Evolutionary conservation across 2,113 vertebrate genomes (phyloP).

Genomic region (Galeopterus variegatus): DNA sequence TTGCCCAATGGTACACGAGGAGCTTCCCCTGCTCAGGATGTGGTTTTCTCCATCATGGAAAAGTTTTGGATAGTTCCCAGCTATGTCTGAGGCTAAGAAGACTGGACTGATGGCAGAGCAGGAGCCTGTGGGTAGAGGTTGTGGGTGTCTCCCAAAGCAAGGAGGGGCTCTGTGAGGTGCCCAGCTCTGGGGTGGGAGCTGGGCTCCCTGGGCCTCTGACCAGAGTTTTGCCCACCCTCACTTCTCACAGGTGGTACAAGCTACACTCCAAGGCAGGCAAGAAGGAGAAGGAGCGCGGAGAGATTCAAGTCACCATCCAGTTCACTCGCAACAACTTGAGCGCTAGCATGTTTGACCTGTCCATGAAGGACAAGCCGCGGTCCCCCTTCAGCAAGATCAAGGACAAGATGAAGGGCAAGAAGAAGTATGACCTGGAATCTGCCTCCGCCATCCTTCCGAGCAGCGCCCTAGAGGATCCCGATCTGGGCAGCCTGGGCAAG

Average conservation of each 20-base stretch:
- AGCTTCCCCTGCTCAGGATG: not conserved
- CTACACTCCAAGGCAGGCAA: slow-evolving; percentile 96
- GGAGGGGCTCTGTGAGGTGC: not conserved
- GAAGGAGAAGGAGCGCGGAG: slow-evolving; percentile 98
- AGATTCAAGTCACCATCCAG: slow-evolving; percentile 95
- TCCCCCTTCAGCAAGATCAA: slow-evolving; percentile 96
- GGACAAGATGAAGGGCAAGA: slow-evolving; percentile 95
- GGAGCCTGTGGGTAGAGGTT: not conserved
- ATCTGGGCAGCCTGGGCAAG: slow-evolving; percentile 89
- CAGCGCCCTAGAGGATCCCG: slow-evolving; percentile 93
- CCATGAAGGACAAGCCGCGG: slow-evolving; percentile 94
- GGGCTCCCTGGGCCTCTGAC: not conserved
- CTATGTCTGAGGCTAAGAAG: not conserved
- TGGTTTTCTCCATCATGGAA: not conserved
- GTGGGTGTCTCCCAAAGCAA: not conserved
- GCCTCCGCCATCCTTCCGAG: slow-evolving; percentile 93
- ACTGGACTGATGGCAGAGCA: not conserved
- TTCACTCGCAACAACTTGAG: slow-evolving; percentile 96
- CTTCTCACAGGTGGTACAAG: slow-evolving; percentile 93
- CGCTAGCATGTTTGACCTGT: slow-evolving; percentile 99
- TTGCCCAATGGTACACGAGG: not conserved
- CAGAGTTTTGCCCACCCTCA: not conserved
- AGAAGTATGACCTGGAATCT: slow-evolving; percentile 92
- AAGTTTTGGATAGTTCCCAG: not conserved
- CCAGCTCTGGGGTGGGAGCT: no score